phyloP scores from a whole-genome alignment of 2,797 vertebrate species.

The Nyctibius grandis region DNA sequence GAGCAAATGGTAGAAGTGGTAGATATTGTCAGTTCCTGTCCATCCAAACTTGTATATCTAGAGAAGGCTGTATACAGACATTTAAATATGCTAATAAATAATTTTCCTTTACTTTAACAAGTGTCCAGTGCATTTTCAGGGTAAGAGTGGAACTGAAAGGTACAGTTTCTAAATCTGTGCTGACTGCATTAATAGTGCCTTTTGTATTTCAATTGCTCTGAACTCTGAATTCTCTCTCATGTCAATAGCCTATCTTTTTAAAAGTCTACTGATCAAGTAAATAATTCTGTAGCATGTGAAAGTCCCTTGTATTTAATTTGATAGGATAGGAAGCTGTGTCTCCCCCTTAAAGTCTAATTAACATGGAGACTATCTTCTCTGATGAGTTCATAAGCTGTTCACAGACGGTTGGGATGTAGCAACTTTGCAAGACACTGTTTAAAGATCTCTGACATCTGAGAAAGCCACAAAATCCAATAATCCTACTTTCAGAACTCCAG shows the following conservation, averaged over 20 bases:
- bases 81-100: neutral
- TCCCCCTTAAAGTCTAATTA: constrained; percentile 79
- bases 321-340: constrained; percentile 78
- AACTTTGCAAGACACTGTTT: constrained; percentile 97
- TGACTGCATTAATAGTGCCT: neutral
- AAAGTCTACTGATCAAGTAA: constrained; percentile 54
- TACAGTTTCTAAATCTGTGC: neutral
- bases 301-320: constrained; percentile 78
- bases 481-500: constrained; percentile 96
- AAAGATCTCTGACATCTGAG: constrained; percentile 99
- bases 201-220: neutral
- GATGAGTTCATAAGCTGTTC: constrained; percentile 97
- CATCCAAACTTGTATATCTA: neutral
- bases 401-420: constrained; percentile 87
- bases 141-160: neutral
- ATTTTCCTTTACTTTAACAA: neutral
- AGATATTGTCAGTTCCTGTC: neutral
- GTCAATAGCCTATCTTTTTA: constrained; percentile 35
- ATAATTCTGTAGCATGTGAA: constrained; percentile 68
- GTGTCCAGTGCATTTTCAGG: neutral
- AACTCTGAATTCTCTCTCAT: constrained; percentile 3
- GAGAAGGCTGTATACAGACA: neutral
- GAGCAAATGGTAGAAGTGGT: neutral
- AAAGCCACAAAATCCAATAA: constrained; percentile 99
- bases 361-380: constrained; percentile 87